phyloP scores from a whole-genome alignment of 2,113 vertebrate genomes.

The Xiphophorus maculatus region DNA sequence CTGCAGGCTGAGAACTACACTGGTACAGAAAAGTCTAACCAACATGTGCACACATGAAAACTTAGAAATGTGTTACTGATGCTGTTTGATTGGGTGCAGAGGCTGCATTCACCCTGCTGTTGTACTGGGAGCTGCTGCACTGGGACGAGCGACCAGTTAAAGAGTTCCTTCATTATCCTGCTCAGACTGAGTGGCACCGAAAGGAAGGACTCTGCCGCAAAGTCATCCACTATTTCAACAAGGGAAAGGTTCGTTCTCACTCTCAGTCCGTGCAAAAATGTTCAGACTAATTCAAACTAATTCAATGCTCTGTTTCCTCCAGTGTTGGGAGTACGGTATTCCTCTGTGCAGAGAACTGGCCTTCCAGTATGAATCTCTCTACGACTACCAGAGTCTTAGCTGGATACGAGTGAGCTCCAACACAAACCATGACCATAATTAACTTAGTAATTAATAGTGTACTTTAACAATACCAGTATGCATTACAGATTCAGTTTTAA shows the following conservation, averaged over 20 bases:
- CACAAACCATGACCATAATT: neutral
- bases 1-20: slow-evolving; percentile 98
- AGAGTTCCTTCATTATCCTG: slow-evolving; percentile 94
- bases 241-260: slow-evolving; percentile 89
- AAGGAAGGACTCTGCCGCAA: slow-evolving; percentile 96
- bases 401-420: slow-evolving; percentile 89
- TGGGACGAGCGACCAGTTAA: slow-evolving; percentile 95
- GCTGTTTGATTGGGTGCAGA: slow-evolving; percentile 77
- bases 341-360: slow-evolving; percentile 96
- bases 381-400: slow-evolving; percentile 98
- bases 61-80: neutral
- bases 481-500: neutral
- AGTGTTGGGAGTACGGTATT: slow-evolving; percentile 98
- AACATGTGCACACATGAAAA: neutral
- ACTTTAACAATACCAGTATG: neutral
- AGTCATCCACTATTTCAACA: slow-evolving; percentile 99
- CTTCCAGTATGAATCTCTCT: slow-evolving; percentile 93
- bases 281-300: neutral
- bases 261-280: neutral
- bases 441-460: neutral
- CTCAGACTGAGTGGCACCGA: slow-evolving; percentile 97
- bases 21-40: slow-evolving; percentile 63
- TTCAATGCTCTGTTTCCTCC: slow-evolving; percentile 27
- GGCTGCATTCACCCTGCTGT: slow-evolving; percentile 94
- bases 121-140: slow-evolving; percentile 97